phyloP scores from a whole-genome alignment of 2,113 vertebrate species.

The Regulus satrapa region DNA sequence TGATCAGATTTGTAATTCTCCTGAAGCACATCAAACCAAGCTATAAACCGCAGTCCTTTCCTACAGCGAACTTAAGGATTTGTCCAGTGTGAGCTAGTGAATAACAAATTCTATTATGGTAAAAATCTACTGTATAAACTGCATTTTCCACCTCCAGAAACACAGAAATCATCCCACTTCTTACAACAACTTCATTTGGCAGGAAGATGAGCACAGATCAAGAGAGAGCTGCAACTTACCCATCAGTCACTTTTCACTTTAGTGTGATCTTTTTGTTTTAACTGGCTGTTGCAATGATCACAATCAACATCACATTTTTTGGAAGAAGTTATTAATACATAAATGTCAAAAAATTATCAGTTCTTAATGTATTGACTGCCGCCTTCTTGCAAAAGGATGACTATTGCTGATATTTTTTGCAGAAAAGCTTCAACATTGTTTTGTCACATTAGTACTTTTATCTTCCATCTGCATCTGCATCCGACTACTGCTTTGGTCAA shows the following conservation, averaged over 20 bases:
- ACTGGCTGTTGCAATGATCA: neutral
- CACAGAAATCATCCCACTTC: neutral
- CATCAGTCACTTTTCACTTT: accelerated
- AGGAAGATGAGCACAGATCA: neutral
- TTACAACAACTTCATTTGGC: neutral
- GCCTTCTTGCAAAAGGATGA: neutral
- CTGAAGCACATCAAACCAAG: slow-evolving; percentile 23
- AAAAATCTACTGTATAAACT: neutral
- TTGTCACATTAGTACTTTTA: neutral
- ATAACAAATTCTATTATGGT: neutral
- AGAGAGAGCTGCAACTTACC: neutral
- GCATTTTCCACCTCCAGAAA: neutral
- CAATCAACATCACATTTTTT: neutral
- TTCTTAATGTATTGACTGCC: neutral
- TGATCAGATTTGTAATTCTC: slow-evolving; percentile 23
- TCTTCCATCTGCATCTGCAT: neutral
- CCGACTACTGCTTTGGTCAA: neutral
- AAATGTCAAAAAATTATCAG: neutral
- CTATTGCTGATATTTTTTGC: neutral
- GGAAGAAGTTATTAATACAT: neutral
- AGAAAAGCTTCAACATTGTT: slow-evolving; percentile 14
- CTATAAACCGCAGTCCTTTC: neutral
- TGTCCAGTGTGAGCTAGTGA: neutral
- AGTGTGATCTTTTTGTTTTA: neutral
- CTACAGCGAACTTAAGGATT: neutral